Evolutionary conservation across 2,888 invertebrate species (phyloP), one percentile per base, ranked within the genome.

Genomic region (Tridacna gigas): DNA sequence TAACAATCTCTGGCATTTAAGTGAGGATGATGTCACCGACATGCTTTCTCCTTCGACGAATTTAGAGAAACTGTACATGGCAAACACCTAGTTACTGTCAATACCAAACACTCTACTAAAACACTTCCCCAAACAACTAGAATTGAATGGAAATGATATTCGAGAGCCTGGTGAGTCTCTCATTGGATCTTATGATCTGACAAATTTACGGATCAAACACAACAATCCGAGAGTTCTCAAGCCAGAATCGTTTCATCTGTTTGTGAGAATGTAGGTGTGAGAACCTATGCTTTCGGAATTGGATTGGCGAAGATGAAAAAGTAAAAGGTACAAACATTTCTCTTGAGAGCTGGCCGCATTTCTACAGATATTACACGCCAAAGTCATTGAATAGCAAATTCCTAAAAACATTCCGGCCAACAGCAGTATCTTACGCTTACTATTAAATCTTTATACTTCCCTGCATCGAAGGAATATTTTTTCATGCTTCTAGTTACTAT

Each of bases 201-300:
- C 15, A 61, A n/a, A 28, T 22, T 11, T 80, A 9, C 48, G 48
- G 0, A 37, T 51, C 0, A 37, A 61, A 2, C 22, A 51, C 0
- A 69, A 76, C n/a, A 25, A 71, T n/a, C 76, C 76, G 15, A 22
- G 71, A 18, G 48, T 47, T 12, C 71, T 80, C 0, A 60, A 69
- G 26, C n/a, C 47, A 12, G 26, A 20, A 15, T 47, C 71, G 9
- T 76, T 80, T 73, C 71, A 76, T 7, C 5, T 26, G 0, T 48
- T 25, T 20, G 28, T 76, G 26, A 25, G 37, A 47, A 60, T 88
- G 86, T 69, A 69, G 37, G 0, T 84, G 88, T 56, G 60, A 77
- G 20, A 63, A 79, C n/a, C 56, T 48, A 0, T 86, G 84, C 82
- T 86, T 86, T 73, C 76, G 79, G 20, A 66, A 80, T 45, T 78